Base-by-base conservation (phyloP, 2,888 invertebrate species). In the Machimus atricapillus region DNA sequence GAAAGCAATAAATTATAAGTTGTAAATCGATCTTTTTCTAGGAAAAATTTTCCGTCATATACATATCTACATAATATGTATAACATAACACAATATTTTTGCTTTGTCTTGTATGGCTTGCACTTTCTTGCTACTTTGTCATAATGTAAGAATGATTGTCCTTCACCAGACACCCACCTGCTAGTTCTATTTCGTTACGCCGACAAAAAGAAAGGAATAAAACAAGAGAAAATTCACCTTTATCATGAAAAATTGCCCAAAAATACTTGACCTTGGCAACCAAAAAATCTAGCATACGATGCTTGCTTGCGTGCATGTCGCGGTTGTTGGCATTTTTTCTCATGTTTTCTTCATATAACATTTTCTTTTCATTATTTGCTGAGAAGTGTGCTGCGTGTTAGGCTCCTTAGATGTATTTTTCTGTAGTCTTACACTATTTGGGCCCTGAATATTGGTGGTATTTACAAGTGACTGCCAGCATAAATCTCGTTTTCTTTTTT, bases 261-360 rank as follows among this genome's bases (percentile, higher is more conserved):
- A 52, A 85, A 74, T 85, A 85, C 74, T 74, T 85, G 85, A 85
- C 85, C 85, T 85, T 85, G 85, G 46, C 85, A 74, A 46, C 46
- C 85, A 85, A 85, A 73, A 85, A 83, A 27, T 56, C n/a, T 66
- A 37, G 66, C 40, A 27, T 73, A 19, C 83, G 12, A 73, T 46
- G 23, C 27, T 52, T 85, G 85, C 74, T 73, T 85, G 85, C 85
- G 74, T 85, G 85, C 52, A 73, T 37, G 83, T 40, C 73, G 81
- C 73, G 43, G 31, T 85, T 85, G 73, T 85, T 74, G 85, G 73
- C 46, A 27, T 43, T 52, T 58, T 58, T 66, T 66, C 66, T 66
- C 66, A 66, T 66, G 66, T 66, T 66, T 66, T 66, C 66, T 66
- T 66, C 23, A 66, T 66, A 66, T 66, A 66, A 66, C 66, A 66